Evolutionary conservation across 1,140 invertebrate species (phyloP).

Genomic region (Pseudomyrmex cubaensis): DNA sequence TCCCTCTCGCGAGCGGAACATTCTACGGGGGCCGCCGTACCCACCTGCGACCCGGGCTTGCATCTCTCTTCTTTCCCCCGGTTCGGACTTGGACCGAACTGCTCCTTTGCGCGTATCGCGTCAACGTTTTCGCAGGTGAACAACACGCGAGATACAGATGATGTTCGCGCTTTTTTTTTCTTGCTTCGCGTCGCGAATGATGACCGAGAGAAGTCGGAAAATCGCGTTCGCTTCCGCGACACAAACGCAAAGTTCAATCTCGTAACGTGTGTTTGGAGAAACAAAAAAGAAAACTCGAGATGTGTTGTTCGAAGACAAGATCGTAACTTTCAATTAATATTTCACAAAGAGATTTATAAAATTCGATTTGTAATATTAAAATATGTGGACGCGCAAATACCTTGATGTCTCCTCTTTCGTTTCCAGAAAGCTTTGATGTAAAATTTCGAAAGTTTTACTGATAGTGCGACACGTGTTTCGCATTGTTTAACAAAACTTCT

Average conservation of each 20-base stretch:
- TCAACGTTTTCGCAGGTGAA: constrained; percentile 70
- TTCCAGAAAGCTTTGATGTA: too few relatives aligned
- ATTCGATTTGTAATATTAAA: too few relatives aligned
- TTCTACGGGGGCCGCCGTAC: constrained; percentile 69
- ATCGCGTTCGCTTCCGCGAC: constrained; percentile 12
- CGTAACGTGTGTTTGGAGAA: too few relatives aligned
- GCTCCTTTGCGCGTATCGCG: constrained; percentile 67
- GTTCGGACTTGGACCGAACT: constrained; percentile 40
- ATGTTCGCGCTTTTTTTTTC: constrained; percentile 43
- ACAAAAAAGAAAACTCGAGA: too few relatives aligned
- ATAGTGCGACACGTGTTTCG: too few relatives aligned
- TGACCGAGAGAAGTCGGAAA: constrained; percentile 25
- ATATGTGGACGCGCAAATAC: too few relatives aligned
- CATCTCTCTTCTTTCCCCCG: constrained; percentile 35
- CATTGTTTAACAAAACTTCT: too few relatives aligned
- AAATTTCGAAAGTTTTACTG: too few relatives aligned
- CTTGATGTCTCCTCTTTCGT: too few relatives aligned
- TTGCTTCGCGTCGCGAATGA: constrained; percentile 17
- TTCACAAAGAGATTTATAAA: too few relatives aligned
- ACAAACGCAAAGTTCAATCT: background rate
- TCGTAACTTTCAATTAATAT: too few relatives aligned
- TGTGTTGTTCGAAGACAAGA: too few relatives aligned
- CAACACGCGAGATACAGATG: constrained; percentile 56
- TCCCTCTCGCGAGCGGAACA: constrained; percentile 49
- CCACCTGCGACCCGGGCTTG: constrained; percentile 60